Evolutionary conservation across 2,797 vertebrate genomes (phyloP).

Genomic region (Clarias platycephalus): DNA sequence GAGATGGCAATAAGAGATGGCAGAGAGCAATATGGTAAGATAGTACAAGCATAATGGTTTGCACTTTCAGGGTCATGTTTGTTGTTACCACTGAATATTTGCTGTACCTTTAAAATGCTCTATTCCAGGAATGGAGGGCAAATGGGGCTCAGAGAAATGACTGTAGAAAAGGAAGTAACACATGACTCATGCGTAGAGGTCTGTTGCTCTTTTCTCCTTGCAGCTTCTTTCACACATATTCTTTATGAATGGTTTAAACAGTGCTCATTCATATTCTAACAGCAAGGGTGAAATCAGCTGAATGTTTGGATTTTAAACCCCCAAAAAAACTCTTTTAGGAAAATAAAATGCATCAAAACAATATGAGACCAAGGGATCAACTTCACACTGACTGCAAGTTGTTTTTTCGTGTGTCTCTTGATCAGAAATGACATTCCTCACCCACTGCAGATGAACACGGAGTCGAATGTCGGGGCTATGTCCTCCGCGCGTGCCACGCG

Average conservation of each 20-base stretch:
- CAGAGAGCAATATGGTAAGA: constrained; percentile 39
- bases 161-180: constrained; percentile 59
- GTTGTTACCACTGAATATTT: constrained; percentile 41
- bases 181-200: constrained; percentile 48
- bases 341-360: constrained; percentile 28
- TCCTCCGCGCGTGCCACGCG: constrained; percentile 54
- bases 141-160: constrained; percentile 75
- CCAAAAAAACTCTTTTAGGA: constrained; percentile 31
- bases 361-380: constrained; percentile 38
- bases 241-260: constrained; percentile 46
- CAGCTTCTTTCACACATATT: constrained; percentile 45
- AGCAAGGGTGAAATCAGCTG: constrained; percentile 17
- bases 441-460: constrained; percentile 73
- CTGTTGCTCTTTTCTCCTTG: constrained; percentile 47
- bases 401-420: constrained; percentile 30
- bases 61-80: constrained; percentile 53
- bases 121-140: constrained; percentile 74
- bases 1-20: too few species aligned
- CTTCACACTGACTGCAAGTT: constrained; percentile 32
- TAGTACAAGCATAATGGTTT: constrained; percentile 36
- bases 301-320: constrained; percentile 25
- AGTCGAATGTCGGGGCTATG: constrained; percentile 69
- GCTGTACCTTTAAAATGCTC: constrained; percentile 75
- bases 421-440: constrained; percentile 59
- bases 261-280: constrained; percentile 41